Evolutionary conservation across 2,797 vertebrate genomes (phyloP).

Genomic region (Odontamblyopus rebecca): DNA sequence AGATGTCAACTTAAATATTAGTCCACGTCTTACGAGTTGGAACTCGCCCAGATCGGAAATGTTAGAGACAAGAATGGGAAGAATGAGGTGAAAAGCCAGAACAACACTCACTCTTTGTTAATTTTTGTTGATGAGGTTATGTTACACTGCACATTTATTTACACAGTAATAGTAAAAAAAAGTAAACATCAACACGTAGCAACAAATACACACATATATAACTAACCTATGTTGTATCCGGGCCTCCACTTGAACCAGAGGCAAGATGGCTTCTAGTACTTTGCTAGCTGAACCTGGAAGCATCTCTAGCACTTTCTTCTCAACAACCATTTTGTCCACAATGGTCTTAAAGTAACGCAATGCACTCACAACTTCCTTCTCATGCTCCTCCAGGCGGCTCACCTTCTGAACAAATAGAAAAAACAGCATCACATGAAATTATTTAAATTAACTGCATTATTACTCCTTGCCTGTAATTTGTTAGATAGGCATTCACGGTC

Average conservation of each 20-base stretch:
- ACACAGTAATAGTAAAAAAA: not conserved
- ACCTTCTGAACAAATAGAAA: constrained; percentile 80
- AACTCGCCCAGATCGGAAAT: constrained; percentile 20
- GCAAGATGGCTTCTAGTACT: constrained; percentile 94
- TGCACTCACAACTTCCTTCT: constrained; percentile 97
- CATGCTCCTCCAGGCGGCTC: constrained; percentile 92
- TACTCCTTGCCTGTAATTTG: not conserved
- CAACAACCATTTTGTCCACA: constrained; percentile 98
- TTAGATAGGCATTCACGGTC: not conserved
- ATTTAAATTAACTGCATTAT: not conserved
- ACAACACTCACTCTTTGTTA: not conserved
- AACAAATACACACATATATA: not conserved
- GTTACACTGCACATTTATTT: not conserved
- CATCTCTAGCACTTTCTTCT: constrained; percentile 97
- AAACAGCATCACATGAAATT: not conserved
- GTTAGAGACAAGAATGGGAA: constrained; percentile 22
- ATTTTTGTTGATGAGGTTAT: not conserved
- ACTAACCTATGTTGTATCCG: constrained; percentile 91
- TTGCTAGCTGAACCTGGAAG: constrained; percentile 96
- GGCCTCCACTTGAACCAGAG: constrained; percentile 89
- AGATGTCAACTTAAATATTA: constrained; percentile 1
- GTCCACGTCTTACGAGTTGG: constrained; percentile 20
- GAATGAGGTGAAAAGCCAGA: constrained; percentile 16
- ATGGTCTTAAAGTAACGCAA: constrained; percentile 98
- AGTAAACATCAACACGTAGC: not conserved